Evolutionary conservation across 2,113 vertebrate genomes (phyloP).

Genomic region (Emydura subglobosa): DNA sequence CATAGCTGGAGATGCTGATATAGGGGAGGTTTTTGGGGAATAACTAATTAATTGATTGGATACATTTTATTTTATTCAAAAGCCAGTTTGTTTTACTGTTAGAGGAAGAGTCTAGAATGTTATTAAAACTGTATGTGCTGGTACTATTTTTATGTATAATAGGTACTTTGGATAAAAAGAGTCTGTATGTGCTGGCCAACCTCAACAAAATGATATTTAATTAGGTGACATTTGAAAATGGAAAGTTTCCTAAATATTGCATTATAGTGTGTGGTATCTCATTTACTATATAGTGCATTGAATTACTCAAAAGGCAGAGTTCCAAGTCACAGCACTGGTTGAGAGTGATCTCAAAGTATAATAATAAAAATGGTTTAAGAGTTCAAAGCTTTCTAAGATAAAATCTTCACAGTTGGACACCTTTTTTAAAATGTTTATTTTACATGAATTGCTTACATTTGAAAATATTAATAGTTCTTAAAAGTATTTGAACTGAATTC

Average conservation of each 20-base stretch:
- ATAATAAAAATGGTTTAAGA: background rate
- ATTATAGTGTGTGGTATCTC: background rate
- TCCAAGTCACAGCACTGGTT: background rate
- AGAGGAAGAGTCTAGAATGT: background rate
- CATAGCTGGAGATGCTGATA: background rate
- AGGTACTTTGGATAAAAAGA: background rate
- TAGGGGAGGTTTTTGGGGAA: background rate
- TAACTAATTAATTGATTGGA: background rate
- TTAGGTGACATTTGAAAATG: background rate
- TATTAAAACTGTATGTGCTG: background rate
- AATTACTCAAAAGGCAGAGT: background rate
- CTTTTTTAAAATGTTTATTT: background rate
- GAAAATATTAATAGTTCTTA: background rate
- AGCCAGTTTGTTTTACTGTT: background rate
- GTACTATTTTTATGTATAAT: background rate
- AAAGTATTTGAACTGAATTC: background rate
- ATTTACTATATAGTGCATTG: background rate
- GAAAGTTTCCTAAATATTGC: background rate
- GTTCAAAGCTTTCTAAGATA: background rate
- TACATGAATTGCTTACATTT: background rate
- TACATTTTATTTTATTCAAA: background rate
- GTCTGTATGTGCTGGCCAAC: background rate
- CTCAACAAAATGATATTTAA: background rate
- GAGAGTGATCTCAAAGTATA: background rate
- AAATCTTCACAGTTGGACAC: background rate